Percentiles rank a stretch among this genome's conserved stretches.
Conservation (phyloP, 1,140 invertebrate species). For the Papilio helenus region DNA sequence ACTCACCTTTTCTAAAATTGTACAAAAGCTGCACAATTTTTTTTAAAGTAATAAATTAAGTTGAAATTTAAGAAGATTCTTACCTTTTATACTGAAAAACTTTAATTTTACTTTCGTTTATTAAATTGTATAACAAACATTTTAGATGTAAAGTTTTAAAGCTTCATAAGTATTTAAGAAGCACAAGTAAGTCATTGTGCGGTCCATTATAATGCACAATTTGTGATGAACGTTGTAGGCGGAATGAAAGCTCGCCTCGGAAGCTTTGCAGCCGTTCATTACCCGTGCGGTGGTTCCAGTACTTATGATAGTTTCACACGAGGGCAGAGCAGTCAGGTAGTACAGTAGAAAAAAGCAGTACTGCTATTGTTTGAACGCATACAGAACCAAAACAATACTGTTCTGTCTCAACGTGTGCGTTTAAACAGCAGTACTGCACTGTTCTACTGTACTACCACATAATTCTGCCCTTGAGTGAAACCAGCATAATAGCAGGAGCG, state of each 20-base stretch:
- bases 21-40: neutral
- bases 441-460: neutral
- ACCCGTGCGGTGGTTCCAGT: slow-evolving; percentile 32
- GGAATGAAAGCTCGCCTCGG: slow-evolving; percentile 45
- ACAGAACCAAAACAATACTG: neutral
- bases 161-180: slow-evolving; percentile 15
- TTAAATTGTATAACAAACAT: neutral
- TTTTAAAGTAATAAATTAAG: too few relatives aligned
- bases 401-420: neutral
- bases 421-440: neutral
- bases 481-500: neutral
- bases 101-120: neutral
- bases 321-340: neutral
- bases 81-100: neutral
- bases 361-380: neutral
- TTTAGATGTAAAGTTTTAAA: slow-evolving; percentile 35
- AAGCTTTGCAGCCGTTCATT: slow-evolving; percentile 48
- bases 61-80: neutral
- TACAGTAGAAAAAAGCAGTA: neutral
- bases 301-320: slow-evolving; percentile 2
- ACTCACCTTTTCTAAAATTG: neutral
- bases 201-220: slow-evolving; percentile 63
- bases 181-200: slow-evolving; percentile 49
- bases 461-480: neutral
- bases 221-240: slow-evolving; percentile 58